These are phyloP conservation scores for Neolamprologus caudopunctatus DNA, from an alignment of 2,113 vertebrate genomes.

Conservation along the genomic window DNA sequence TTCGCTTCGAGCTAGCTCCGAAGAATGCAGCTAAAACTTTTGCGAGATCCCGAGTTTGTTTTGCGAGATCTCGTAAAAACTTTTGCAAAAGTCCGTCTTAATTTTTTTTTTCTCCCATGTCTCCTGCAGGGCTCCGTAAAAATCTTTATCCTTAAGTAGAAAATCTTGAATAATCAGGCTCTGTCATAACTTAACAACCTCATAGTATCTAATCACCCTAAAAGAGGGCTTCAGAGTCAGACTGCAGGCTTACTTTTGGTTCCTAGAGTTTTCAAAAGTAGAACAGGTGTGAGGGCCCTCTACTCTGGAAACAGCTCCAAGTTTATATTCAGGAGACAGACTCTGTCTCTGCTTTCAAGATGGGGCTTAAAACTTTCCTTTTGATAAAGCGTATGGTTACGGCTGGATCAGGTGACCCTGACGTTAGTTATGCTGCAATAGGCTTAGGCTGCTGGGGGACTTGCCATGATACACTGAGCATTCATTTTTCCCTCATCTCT, in stretches of 20 bases:
- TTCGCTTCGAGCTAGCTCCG: too few relatives aligned
- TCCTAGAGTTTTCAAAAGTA: neutral
- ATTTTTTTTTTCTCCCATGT: too few relatives aligned
- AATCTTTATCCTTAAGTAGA: neutral
- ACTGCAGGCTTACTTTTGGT: neutral
- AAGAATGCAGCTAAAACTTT: too few relatives aligned
- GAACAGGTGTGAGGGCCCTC: neutral
- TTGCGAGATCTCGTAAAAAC: too few relatives aligned
- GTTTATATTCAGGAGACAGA: neutral
- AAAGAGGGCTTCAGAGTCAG: neutral
- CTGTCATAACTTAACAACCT: neutral
- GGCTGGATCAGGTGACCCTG: neutral
- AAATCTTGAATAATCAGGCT: neutral
- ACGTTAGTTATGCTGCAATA: neutral
- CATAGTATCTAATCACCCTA: neutral
- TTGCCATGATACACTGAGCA: neutral
- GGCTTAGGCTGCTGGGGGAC: neutral
- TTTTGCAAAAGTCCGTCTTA: too few relatives aligned
- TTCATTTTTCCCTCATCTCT: neutral
- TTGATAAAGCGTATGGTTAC: neutral
- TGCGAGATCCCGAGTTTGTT: too few relatives aligned
- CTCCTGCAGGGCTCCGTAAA: fast-evolving
- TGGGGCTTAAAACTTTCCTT: neutral
- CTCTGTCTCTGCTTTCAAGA: neutral
- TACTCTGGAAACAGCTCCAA: neutral